Conservation (phyloP, 2,888 invertebrate genomes). For the Pyralis farinalis region DNA sequence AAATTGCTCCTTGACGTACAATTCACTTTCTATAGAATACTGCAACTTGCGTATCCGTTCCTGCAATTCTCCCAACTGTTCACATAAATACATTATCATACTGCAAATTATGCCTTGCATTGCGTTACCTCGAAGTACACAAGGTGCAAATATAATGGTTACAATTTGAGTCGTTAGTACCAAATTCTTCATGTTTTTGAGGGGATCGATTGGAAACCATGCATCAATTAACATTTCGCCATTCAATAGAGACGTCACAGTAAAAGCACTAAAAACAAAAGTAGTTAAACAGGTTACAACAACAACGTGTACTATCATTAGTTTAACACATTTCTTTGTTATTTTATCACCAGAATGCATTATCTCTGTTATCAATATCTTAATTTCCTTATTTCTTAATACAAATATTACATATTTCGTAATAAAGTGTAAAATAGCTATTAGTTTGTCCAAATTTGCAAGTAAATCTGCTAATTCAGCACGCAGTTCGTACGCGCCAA, state of each 20-base stretch:
- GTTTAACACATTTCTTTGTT: slow-evolving; percentile 30
- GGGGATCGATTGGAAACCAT: slow-evolving; percentile 62
- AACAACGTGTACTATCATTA: slow-evolving; percentile 42
- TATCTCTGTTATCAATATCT: slow-evolving; percentile 44
- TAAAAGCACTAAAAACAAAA: slow-evolving; percentile 32
- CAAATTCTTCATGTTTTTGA: slow-evolving; percentile 37
- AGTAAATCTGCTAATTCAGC: slow-evolving; percentile 36
- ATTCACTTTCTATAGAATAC: slow-evolving; percentile 32
- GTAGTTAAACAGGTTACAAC: slow-evolving; percentile 31
- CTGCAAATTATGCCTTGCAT: slow-evolving; percentile 62
- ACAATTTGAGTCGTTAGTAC: slow-evolving; percentile 40
- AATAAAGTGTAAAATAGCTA: slow-evolving; percentile 49
- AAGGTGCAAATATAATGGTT: slow-evolving; percentile 35
- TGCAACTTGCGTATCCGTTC: slow-evolving; percentile 33
- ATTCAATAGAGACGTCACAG: slow-evolving; percentile 34
- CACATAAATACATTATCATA: slow-evolving; percentile 57
- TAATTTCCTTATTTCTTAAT: slow-evolving; percentile 36
- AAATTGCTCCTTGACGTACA: slow-evolving; percentile 32
- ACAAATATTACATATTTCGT: slow-evolving; percentile 47
- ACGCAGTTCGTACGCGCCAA: slow-evolving; percentile 41
- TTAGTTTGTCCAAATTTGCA: slow-evolving; percentile 47
- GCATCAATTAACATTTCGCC: slow-evolving; percentile 51
- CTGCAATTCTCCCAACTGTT: slow-evolving; percentile 54
- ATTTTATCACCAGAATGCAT: slow-evolving; percentile 47
- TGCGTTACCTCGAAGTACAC: slow-evolving; percentile 43